phyloP scores from a whole-genome alignment of 2,113 vertebrate species.

The Pollimyrus isidori region DNA sequence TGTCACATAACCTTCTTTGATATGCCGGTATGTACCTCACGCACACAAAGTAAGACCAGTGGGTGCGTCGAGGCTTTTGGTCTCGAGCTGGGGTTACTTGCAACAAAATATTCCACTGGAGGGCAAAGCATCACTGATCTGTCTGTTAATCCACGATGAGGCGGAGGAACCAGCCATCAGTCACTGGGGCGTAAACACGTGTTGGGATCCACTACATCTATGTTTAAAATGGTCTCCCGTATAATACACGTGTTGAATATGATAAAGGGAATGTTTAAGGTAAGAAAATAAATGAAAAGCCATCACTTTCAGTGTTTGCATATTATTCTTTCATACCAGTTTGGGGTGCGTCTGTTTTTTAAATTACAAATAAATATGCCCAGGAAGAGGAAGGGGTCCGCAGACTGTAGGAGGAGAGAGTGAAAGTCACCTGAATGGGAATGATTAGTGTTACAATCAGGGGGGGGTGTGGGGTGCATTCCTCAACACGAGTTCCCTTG shows the following conservation, averaged over 20 bases:
- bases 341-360: not conserved
- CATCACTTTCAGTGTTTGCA: not conserved
- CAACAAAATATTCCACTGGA: slow-evolving; percentile 1
- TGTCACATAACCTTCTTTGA: not conserved
- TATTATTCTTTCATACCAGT: not conserved
- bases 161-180: not conserved
- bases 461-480: not conserved
- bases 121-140: not conserved
- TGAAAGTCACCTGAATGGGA: not conserved
- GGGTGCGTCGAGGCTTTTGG: not conserved
- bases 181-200: not conserved
- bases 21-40: not conserved
- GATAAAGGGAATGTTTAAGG: not conserved
- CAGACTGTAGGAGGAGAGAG: not conserved
- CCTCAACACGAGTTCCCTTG: not conserved
- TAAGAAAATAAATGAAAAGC: not conserved
- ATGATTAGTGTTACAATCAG: not conserved
- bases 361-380: not conserved
- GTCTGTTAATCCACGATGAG: slow-evolving; percentile 13
- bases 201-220: not conserved
- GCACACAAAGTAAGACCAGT: not conserved
- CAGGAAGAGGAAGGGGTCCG: not conserved
- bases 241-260: not conserved
- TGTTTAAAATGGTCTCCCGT: not conserved
- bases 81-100: not conserved